These are phyloP conservation scores for Plutella xylostella DNA, from an alignment of 2,888 invertebrate species.

Conservation along the genomic window DNA sequence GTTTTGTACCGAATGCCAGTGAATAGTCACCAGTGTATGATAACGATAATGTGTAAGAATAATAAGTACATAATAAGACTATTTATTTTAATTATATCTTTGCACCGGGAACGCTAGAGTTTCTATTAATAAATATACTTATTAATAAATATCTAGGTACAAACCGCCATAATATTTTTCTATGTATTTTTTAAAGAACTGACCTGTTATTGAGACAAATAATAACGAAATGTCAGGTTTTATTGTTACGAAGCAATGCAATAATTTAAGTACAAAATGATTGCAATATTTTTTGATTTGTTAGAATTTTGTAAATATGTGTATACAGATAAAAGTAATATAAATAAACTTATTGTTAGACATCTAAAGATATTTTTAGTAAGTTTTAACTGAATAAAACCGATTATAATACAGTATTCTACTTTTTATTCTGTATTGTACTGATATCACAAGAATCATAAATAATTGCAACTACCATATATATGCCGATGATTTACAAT, in stretches of 20 bases:
- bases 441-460: too few relatives aligned
- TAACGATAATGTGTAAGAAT: conserved; percentile 18
- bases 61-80: conserved; percentile 17
- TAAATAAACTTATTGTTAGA: background rate
- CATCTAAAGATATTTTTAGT: background rate
- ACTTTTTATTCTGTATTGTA: too few relatives aligned
- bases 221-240: background rate
- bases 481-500: too few relatives aligned
- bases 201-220: background rate
- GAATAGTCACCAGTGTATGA: conserved; percentile 17
- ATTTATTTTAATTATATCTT: conserved; percentile 31
- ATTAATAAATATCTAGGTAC: background rate
- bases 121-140: too few relatives aligned
- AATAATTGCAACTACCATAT: too few relatives aligned
- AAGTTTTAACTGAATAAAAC: background rate
- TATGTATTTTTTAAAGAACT: conserved; percentile 1
- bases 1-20: conserved; percentile 8
- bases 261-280: conserved; percentile 15
- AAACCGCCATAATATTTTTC: background rate
- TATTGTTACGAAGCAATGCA: background rate
- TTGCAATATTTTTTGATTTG: conserved; percentile 26
- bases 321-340: conserved; percentile 40
- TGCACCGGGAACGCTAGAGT: too few relatives aligned
- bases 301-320: conserved; percentile 59
- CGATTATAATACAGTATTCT: too few relatives aligned